phyloP scores from a whole-genome alignment of 2,888 invertebrate genomes.

The Diarsia rubi region DNA sequence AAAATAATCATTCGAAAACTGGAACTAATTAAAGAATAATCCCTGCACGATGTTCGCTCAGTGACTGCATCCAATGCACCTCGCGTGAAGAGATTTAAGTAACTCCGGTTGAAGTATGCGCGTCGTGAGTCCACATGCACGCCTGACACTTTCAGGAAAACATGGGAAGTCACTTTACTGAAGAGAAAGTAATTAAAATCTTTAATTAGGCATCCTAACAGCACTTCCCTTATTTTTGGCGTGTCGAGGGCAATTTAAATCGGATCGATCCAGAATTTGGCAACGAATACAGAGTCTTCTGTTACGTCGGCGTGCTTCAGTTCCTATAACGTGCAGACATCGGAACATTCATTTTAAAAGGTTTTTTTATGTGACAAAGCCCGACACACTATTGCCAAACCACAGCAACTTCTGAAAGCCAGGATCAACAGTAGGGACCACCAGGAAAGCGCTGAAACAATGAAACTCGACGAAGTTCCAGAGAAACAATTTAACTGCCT shows the following conservation, averaged over 20 bases:
- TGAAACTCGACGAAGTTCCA: no score
- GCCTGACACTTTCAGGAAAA: constrained; percentile 30
- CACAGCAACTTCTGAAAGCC: no score
- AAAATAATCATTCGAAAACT: constrained; percentile 31
- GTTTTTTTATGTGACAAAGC: no score
- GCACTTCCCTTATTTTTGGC: not conserved
- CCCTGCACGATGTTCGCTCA: constrained; percentile 47
- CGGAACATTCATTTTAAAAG: not conserved
- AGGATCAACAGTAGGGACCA: no score
- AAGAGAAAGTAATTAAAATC: constrained; percentile 10
- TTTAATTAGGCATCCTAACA: not conserved
- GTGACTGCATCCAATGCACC: constrained; percentile 33
- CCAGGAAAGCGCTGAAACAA: no score
- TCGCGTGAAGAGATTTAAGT: constrained; percentile 56
- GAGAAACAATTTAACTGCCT: no score
- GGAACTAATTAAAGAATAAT: constrained; percentile 51
- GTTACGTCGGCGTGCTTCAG: not conserved
- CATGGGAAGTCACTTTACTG: constrained; percentile 13
- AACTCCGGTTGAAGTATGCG: constrained; percentile 34
- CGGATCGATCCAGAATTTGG: not conserved
- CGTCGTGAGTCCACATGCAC: constrained; percentile 36
- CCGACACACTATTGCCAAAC: no score
- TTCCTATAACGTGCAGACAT: not conserved
- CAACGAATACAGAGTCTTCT: not conserved
- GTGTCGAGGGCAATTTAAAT: not conserved